phyloP scores from a whole-genome alignment of 2,113 vertebrate genomes.

The Pardalotus punctatus region DNA sequence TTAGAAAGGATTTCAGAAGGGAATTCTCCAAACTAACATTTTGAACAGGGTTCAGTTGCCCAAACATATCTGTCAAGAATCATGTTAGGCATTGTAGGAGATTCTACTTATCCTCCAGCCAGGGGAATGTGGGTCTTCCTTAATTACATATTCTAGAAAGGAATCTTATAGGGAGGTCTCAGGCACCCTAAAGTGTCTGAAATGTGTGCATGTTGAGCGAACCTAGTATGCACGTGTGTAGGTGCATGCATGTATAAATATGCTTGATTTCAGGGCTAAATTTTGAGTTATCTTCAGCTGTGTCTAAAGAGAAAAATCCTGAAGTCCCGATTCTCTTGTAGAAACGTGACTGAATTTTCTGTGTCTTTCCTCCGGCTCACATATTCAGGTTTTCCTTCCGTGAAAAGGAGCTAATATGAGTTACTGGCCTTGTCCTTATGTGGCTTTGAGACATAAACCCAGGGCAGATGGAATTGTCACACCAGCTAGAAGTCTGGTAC shows the following conservation, averaged over 20 bases:
- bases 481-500: background rate
- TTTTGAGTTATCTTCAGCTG: background rate
- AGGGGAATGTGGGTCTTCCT: background rate
- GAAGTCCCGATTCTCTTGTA: background rate
- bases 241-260: background rate
- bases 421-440: background rate
- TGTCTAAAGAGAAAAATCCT: background rate
- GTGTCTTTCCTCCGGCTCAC: background rate
- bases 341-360: background rate
- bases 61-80: background rate
- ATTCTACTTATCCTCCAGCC: background rate
- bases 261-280: background rate
- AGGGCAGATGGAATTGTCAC: background rate
- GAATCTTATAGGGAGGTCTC: background rate
- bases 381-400: background rate
- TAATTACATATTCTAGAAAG: background rate
- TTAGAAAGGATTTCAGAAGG: background rate
- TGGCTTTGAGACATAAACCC: background rate
- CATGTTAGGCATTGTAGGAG: background rate
- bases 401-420: background rate
- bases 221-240: background rate
- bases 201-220: background rate
- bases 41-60: background rate
- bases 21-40: background rate
- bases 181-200: background rate